A percentile compares a stretch with the other conserved stretches of the same genome.
These are phyloP conservation scores for Motacilla tschutschensis DNA, from an alignment of 2,113 vertebrate genomes.

Conservation along the genomic window DNA sequence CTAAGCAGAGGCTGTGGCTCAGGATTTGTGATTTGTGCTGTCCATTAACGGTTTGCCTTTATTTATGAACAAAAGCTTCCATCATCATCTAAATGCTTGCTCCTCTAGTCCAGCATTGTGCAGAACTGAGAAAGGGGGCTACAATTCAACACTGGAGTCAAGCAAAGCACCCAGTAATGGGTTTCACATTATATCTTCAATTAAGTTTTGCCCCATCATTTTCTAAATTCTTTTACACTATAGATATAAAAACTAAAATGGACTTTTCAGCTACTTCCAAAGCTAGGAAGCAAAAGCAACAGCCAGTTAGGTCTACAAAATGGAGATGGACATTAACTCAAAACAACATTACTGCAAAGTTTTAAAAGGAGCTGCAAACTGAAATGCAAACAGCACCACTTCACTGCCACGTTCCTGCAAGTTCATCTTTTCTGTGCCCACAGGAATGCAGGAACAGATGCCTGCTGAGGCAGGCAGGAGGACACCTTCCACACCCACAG, in stretches of 20 bases:
- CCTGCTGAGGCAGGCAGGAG: neutral
- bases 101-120: neutral
- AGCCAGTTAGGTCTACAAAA: neutral
- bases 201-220: neutral
- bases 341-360: neutral
- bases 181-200: neutral
- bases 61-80: constrained; percentile 31
- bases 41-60: neutral
- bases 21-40: neutral
- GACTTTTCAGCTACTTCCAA: neutral
- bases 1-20: neutral
- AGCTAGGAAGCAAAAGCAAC: neutral
- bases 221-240: neutral
- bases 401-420: neutral
- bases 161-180: neutral
- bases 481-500: accelerated
- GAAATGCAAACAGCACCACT: neutral
- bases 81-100: constrained; percentile 6
- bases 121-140: neutral
- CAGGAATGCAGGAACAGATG: accelerated
- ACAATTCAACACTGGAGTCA: neutral
- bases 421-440: neutral
- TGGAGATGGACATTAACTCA: neutral
- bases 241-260: neutral
- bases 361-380: neutral